Base-by-base conservation (phyloP, 2,888 invertebrate genomes). In the Geophilus truncorum region DNA sequence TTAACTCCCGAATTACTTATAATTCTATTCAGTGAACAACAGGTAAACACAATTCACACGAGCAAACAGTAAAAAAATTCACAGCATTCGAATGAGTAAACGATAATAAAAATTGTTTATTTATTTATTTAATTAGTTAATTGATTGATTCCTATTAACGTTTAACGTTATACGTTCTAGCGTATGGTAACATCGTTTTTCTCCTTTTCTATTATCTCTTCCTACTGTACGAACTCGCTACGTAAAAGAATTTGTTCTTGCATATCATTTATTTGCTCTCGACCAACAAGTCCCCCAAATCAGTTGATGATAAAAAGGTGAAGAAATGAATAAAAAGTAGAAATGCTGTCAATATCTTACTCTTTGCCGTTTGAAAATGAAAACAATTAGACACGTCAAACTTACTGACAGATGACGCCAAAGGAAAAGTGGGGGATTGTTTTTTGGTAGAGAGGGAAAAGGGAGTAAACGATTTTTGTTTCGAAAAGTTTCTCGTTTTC, bases 21-120 rank as follows among this genome's bases (percentile, higher is more conserved):
- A 62, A 23, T 62, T 70, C 70, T 70, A 70, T 70, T 70, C 70
- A 70, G 70, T 70, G 70, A 70, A 70, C 70, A 70, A 70, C 70
- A 70, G 28, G 70, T 70, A 70, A 70, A 70, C 70, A 70, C 70
- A 70, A 23, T 70, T 70, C 70, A 70, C 70, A 70, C 70, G 70
- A 70, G 70, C 70, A 70, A 70, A 70, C 70, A 70, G 70, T 70
- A 70, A 70, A 70, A 70, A 70, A 70, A 70, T 70, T 70, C 70
- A 70, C 70, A 70, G 70, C 70, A 70, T 70, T 70, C 70, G 15
- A 70, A 70, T 51, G n/a, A 51, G 7, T 51, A 15, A 51, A 32
- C 9, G 32, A 32, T 32, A 32, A 32, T 32, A 32, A 32, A 6
- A 32, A 32, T 6, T 6, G n/a, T n/a, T n/a, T n/a, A n/a, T n/a